Percentiles rank a stretch among this genome's conserved stretches.
Evolutionary conservation across 2,888 invertebrate species (phyloP).

Genomic region (Agrotis clavis): DNA sequence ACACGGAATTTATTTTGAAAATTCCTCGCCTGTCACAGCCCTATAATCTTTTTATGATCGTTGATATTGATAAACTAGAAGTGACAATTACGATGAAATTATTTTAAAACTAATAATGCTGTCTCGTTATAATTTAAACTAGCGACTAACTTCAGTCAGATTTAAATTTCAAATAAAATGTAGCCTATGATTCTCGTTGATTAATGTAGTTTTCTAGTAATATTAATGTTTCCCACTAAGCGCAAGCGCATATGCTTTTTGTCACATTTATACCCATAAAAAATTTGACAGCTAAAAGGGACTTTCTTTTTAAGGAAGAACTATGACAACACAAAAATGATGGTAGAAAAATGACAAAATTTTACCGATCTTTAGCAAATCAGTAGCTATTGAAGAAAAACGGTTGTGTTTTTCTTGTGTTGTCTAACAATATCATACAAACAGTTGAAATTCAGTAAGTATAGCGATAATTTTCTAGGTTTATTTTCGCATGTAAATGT

Average conservation of each 20-base stretch:
- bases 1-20: conserved; percentile 71
- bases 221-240: too few species aligned
- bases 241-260: too few species aligned
- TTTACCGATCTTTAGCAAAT: not conserved
- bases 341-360: too few species aligned
- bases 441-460: not conserved
- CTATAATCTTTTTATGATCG: conserved; percentile 63
- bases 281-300: too few species aligned
- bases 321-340: not conserved
- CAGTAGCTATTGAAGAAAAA: not conserved
- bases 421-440: not conserved
- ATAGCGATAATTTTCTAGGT: not conserved
- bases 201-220: too few species aligned
- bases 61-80: conserved; percentile 55
- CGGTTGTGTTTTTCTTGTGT: not conserved
- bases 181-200: too few species aligned
- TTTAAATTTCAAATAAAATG: too few species aligned
- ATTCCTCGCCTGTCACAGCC: conserved; percentile 63
- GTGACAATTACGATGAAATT: conserved; percentile 12
- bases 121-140: too few species aligned
- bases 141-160: too few species aligned
- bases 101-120: not conserved
- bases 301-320: not conserved
- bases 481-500: conserved; percentile 2
- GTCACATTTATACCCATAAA: too few species aligned